Percentiles rank a stretch among this genome's conserved stretches.
Conservation (phyloP, 1,140 invertebrate genomes). For the Steinernema feltiae region DNA sequence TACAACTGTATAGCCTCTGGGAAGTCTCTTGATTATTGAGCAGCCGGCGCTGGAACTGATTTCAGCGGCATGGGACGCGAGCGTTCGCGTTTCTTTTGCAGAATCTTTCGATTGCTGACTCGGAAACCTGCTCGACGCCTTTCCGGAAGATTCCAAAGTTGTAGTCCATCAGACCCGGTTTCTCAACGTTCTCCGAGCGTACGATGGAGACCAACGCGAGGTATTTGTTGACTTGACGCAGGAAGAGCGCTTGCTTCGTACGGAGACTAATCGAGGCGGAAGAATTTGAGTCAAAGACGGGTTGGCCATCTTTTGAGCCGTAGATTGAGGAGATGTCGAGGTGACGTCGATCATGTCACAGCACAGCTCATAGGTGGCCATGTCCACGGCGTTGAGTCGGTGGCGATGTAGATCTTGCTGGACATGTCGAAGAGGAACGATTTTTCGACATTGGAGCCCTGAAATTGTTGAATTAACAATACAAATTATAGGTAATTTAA, state of each 20-base stretch:
- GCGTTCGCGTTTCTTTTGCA: conserved; percentile 12
- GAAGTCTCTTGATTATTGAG: not conserved
- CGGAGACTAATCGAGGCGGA: conserved; percentile 92
- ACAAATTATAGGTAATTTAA: too few relatives aligned
- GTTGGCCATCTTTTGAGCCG: conserved; percentile 66
- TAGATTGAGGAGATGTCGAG: conserved; percentile 98
- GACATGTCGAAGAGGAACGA: conserved; percentile 97
- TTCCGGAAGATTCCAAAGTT: conserved; percentile 54
- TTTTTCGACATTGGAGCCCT: conserved; percentile 85
- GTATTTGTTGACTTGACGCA: conserved; percentile 93
- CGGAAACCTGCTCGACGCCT: conserved; percentile 31
- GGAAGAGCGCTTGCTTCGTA: conserved; percentile 90
- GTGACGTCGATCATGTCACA: conserved; percentile 99
- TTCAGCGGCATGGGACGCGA: not conserved
- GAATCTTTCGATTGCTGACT: conserved; percentile 6
- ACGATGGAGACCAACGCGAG: conserved; percentile 93
- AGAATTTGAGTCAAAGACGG: conserved; percentile 80
- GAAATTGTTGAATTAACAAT: too few relatives aligned
- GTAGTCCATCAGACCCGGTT: conserved; percentile 71
- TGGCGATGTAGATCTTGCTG: conserved; percentile 98
- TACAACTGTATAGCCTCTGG: too few relatives aligned
- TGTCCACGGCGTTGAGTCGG: conserved; percentile 96
- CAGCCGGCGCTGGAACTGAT: not conserved
- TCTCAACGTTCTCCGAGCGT: conserved; percentile 92
- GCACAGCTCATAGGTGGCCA: conserved; percentile 98